Conservation (phyloP, 2,113 vertebrate genomes). For the Ptilonorhynchus violaceus region DNA sequence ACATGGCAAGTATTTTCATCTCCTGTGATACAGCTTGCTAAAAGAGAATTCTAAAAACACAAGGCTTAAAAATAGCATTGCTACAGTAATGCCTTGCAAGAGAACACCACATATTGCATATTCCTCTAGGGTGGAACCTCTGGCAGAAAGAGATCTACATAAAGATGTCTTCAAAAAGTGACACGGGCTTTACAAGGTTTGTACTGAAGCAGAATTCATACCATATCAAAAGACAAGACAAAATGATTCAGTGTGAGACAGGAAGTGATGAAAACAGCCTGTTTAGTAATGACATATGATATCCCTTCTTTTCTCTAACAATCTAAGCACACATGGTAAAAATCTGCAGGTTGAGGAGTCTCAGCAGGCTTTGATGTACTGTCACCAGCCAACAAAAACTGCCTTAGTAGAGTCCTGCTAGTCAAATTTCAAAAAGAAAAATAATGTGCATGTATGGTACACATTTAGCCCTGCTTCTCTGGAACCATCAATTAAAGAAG, state of each 20-base stretch:
- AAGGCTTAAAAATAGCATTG: not conserved
- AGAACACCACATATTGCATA: not conserved
- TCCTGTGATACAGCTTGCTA: not conserved
- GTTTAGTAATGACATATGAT: not conserved
- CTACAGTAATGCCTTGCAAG: not conserved
- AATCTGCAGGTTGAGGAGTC: not conserved
- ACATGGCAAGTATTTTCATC: not conserved
- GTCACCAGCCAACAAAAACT: not conserved
- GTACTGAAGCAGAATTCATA: not conserved
- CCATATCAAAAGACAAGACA: not conserved
- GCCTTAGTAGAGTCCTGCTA: not conserved
- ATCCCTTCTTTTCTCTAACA: not conserved
- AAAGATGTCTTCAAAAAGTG: not conserved
- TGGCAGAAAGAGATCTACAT: not conserved
- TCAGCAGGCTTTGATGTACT: not conserved
- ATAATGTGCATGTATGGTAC: accelerated
- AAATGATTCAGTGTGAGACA: not conserved
- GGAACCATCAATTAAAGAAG: not conserved
- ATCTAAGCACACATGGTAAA: accelerated
- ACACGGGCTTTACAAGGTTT: not conserved
- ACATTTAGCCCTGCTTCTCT: not conserved
- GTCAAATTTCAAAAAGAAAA: not conserved
- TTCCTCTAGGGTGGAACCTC: not conserved
- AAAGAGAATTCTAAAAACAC: not conserved
- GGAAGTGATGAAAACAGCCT: not conserved